Base-by-base conservation (phyloP, 2,113 vertebrate species). In the Cyprinodon variegatus region DNA sequence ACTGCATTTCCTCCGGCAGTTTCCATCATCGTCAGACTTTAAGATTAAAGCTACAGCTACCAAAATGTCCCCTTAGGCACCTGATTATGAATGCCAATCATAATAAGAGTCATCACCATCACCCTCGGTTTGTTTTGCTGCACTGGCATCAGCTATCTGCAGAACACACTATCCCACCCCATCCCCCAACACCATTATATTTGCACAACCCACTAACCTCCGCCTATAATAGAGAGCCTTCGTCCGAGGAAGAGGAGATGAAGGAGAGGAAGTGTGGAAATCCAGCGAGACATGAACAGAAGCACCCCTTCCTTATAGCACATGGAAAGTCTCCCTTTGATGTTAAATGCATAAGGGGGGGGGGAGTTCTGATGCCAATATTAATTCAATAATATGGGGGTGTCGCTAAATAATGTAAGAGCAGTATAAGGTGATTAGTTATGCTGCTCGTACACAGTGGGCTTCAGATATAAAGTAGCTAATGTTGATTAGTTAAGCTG, bases 321-420 rank as follows among this genome's bases (percentile, higher is more conserved):
- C 70, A 83, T 59, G 81, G 76, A 65, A 61, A 45, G 37, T 17
- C 36, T 79, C 77, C 50, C 78, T 90, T 86, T 92, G 88, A 92
- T 87, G 83, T 86, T 69, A 71, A 72, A 78, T 41, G 71, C 71
- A 83, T 29, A 29, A 29, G 29, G 29, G 29, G 29, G 29, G 64
- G 69, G 77, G 46, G 69, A 74, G 76, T 72, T 83, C 74, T 70
- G 81, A 68, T 50, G 78, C 77, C 73, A 81, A 80, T 29, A 77
- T 74, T 66, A 78, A 79, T 74, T 77, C 67, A 60, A 74, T 73
- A 43, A 43, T 73, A 71, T 10, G 73, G 71, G 73, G 75, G 60
- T 39, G 71, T 74, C 67, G 71, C 65, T 67, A 70, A 84, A 85
- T 84, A 80, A 86, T 81, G 79, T 73, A 77, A 87, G 70, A 70